These are phyloP conservation scores for Agrotis puta DNA, from an alignment of 2,888 invertebrate genomes.

Conservation along the genomic window DNA sequence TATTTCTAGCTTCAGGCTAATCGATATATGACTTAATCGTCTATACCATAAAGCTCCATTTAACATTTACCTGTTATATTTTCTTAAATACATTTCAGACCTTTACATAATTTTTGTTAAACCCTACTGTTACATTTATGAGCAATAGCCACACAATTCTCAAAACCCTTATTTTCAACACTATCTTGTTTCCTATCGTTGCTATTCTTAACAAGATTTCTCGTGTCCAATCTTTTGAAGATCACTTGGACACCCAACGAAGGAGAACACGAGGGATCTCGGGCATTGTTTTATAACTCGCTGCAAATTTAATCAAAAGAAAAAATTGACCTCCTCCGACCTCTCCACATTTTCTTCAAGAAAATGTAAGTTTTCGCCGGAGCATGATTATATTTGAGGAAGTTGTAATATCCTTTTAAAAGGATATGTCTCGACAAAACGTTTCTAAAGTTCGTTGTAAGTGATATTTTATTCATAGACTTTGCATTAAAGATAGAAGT, in stretches of 20 bases:
- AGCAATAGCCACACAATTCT: background rate
- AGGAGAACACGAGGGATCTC: slow-evolving; percentile 34
- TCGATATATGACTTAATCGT: background rate
- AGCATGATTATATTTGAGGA: slow-evolving; percentile 18
- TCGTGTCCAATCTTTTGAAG: slow-evolving; percentile 52
- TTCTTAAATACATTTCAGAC: background rate
- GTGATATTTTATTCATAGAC: slow-evolving; percentile 34
- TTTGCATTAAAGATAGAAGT: slow-evolving; percentile 1
- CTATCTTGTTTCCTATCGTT: slow-evolving; percentile 25
- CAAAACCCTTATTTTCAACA: slow-evolving; percentile 8
- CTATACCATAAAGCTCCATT: background rate
- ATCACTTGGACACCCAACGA: slow-evolving; percentile 44
- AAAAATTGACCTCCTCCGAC: slow-evolving; percentile 51
- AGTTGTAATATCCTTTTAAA: slow-evolving; percentile 39
- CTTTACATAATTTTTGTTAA: background rate
- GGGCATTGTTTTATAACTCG: slow-evolving; percentile 50
- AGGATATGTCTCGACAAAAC: slow-evolving; percentile 38
- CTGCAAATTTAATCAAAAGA: slow-evolving; percentile 60
- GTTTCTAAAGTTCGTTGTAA: slow-evolving; percentile 23
- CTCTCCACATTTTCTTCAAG: slow-evolving; percentile 23
- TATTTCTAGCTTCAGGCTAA: background rate
- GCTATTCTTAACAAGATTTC: slow-evolving; percentile 41
- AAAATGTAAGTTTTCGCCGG: slow-evolving; percentile 30
- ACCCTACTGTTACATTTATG: background rate
- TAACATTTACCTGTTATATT: background rate